Percentiles rank a stretch among this genome's conserved stretches.
Evolutionary conservation across 2,113 vertebrate genomes (phyloP).

Genomic region (Gobio gobio): DNA sequence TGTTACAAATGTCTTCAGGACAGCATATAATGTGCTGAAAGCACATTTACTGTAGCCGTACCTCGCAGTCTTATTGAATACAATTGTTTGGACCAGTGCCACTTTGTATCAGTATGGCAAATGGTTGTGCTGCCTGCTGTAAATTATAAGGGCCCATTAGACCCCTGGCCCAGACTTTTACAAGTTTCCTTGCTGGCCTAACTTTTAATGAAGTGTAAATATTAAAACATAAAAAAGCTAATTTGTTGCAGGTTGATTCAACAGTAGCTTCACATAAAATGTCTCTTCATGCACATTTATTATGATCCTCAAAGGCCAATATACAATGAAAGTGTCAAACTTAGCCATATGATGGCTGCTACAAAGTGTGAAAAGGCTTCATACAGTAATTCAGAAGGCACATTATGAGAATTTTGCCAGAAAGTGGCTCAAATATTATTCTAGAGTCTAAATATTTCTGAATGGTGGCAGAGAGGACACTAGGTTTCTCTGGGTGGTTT

Average conservation of each 20-base stretch:
- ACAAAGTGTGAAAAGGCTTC: not conserved
- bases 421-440: not conserved
- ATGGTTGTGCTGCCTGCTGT: not conserved
- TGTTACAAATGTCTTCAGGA: not conserved
- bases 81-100: not conserved
- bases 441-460: not conserved
- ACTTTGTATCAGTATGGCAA: not conserved
- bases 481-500: constrained; percentile 1
- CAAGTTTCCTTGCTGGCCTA: constrained; percentile 37
- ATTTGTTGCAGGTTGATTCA: not conserved
- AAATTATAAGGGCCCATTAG: constrained; percentile 36
- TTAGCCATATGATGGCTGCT: not conserved
- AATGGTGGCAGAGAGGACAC: not conserved
- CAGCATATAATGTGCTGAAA: not conserved
- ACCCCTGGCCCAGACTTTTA: constrained; percentile 59
- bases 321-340: not conserved
- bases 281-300: not conserved
- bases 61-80: not conserved
- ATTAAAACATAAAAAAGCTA: no score
- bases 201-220: no score
- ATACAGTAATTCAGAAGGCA: not conserved
- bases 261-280: not conserved
- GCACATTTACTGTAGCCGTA: not conserved
- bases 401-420: not conserved
- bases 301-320: not conserved